Evolutionary conservation across 2,113 vertebrate species (phyloP), one percentile per base, ranked within the genome.

Genomic region (Reinhardtius hippoglossoides): DNA sequence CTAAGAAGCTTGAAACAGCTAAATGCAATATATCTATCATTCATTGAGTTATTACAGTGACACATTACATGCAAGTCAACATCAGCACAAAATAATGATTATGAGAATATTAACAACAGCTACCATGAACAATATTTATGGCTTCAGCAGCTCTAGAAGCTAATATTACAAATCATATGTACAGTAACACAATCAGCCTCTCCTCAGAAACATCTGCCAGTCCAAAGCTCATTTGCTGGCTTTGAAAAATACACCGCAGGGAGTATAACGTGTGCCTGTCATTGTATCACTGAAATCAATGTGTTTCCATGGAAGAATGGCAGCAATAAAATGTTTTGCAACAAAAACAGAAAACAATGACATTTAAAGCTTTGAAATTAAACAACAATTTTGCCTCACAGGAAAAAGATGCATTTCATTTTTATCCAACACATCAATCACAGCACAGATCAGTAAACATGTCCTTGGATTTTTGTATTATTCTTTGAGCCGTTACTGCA

Each of bases 391-490:
- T 42, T 10, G 8, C 52, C 18, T n/a, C 52, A 7, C 9, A 1
- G n/a, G 20, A 50, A 9, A 23, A 48, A 55, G 46, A 7, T 46
- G 16, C 35, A 62, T 62, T 40, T 50, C 15, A 18, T 50, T 50
- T 50, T 16, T 18, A 42, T 12, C 40, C 40, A 13, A 42, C 9
- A 42, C 20, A 69, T 20, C 67, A 31, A 63, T n/a, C 61, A 66
- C 46, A 31, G 35, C 61, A 66, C 54, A 31, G 35, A 81, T 65
- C 59, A 61, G 35, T 44, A 20, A 65, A 54, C 1, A 7, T 42
- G 21, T 20, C 42, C 48, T 40, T 8, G n/a, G 40, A 67, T 67
- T 52, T 42, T n/a, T 54, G 21, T 8, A 56, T 48, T 55, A 20
- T 13, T 26, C 26, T 55, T 54, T 9, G 9, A 24, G 9, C 4